Evolutionary conservation across 2,113 vertebrate genomes (phyloP).

Genomic region (Piaya cayana): DNA sequence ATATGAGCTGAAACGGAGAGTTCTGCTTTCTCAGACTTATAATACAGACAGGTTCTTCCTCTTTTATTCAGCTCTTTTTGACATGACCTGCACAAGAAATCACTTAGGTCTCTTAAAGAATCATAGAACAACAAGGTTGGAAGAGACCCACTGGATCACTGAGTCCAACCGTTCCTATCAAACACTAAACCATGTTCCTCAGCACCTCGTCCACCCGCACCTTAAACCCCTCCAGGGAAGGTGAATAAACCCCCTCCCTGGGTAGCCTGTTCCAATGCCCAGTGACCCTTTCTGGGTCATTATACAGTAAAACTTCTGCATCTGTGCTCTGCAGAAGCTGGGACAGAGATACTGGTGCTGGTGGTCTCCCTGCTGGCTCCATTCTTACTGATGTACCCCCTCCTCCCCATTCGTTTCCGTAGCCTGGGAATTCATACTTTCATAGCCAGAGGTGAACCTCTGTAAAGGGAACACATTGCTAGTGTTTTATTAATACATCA

Average conservation of each 20-base stretch:
- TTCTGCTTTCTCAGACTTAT: background rate
- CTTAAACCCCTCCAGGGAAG: too few species aligned
- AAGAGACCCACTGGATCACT: too few species aligned
- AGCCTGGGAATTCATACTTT: background rate
- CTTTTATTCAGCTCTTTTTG: background rate
- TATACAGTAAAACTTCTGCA: background rate
- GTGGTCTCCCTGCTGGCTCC: background rate
- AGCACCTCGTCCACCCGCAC: too few species aligned
- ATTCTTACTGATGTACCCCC: fast-evolving
- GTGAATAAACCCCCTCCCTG: too few species aligned
- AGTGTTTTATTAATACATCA: constrained; percentile 20
- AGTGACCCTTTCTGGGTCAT: too few species aligned
- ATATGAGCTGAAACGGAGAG: background rate
- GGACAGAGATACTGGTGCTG: background rate
- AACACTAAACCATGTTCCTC: too few species aligned
- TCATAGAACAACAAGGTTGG: too few species aligned
- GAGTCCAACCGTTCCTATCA: too few species aligned
- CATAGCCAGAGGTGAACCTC: constrained; percentile 12
- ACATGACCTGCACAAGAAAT: background rate
- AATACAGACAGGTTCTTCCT: background rate
- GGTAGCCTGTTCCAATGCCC: too few species aligned
- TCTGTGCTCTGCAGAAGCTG: background rate
- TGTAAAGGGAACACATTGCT: background rate
- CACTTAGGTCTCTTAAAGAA: background rate
- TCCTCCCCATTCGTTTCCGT: fast-evolving